A percentile compares a stretch with the other conserved stretches of the same genome.
Conservation (phyloP, 2,888 invertebrate genomes). For the Stenchaetothrips biformis region DNA sequence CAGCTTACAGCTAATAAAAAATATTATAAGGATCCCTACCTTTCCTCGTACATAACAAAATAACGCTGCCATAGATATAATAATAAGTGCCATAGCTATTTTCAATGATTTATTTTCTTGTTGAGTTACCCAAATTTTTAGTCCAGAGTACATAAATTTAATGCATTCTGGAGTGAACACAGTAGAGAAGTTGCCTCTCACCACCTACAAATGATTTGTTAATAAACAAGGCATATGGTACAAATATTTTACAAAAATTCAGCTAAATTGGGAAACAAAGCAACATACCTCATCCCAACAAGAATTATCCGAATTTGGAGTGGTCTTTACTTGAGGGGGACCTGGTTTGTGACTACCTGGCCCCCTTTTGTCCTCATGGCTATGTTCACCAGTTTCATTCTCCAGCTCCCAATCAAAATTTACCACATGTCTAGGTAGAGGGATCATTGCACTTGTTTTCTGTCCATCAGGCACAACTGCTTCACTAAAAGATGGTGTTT, state of each 20-base stretch:
- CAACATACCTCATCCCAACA: conserved; percentile 1
- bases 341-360: too few relatives aligned
- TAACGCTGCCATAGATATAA: conserved; percentile 45
- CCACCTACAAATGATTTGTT: not conserved
- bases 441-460: not conserved
- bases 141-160: conserved; percentile 37
- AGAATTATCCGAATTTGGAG: not conserved
- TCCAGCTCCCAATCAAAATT: not conserved
- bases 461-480: not conserved
- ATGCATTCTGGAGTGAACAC: conserved; percentile 38
- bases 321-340: too few relatives aligned
- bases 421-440: not conserved
- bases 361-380: not conserved
- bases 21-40: conserved; percentile 43
- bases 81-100: conserved; percentile 62
- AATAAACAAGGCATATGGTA: not conserved
- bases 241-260: not conserved
- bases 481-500: conserved; percentile 41
- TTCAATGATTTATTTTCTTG: conserved; percentile 72
- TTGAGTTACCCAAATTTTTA: conserved; percentile 45
- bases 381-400: not conserved
- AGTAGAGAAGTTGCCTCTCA: conserved; percentile 31
- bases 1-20: conserved; percentile 35
- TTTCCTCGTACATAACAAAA: conserved; percentile 66
- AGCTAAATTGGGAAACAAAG: not conserved